These are phyloP conservation scores for Acanthaster planci DNA, from an alignment of 35 echinoderm and acorn worm species.

Conservation along the genomic window DNA sequence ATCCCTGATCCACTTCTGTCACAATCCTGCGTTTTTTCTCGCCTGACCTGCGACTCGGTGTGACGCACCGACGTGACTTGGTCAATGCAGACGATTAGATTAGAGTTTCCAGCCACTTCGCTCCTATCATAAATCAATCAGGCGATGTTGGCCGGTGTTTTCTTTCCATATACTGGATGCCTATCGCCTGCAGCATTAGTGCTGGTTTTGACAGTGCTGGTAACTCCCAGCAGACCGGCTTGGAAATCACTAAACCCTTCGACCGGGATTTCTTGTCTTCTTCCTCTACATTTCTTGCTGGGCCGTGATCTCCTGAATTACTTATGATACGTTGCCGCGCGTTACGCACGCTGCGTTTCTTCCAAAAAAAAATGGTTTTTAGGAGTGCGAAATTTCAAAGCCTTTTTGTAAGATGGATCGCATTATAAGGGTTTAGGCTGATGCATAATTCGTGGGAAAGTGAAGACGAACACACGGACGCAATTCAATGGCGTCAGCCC, in stretches of 20 bases:
- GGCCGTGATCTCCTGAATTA: background rate
- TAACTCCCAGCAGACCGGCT: background rate
- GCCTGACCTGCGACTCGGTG: background rate
- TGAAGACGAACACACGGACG: too few species aligned
- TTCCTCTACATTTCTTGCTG: too few species aligned
- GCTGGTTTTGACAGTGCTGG: background rate
- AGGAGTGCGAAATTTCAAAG: too few species aligned
- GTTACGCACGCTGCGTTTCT: background rate
- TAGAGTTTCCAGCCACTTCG: background rate
- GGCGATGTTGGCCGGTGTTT: background rate
- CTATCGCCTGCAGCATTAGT: background rate
- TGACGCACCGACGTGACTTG: slow-evolving; percentile 1
- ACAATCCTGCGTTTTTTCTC: background rate
- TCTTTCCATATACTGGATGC: background rate
- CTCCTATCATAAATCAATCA: slow-evolving; percentile 19
- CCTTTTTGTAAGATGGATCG: too few species aligned
- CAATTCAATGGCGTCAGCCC: too few species aligned
- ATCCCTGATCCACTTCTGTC: slow-evolving; percentile 26
- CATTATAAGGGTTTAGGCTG: too few species aligned
- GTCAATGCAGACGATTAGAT: slow-evolving; percentile 9
- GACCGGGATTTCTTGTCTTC: background rate
- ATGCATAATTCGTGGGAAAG: too few species aligned
- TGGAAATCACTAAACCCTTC: background rate
- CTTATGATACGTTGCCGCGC: background rate
- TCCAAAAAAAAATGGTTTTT: too few species aligned